A percentile compares a stretch with the other conserved stretches of the same genome.
These are phyloP conservation scores for Balaenoptera acutorostrata DNA, from an alignment of 2,113 vertebrate species.

Conservation along the genomic window DNA sequence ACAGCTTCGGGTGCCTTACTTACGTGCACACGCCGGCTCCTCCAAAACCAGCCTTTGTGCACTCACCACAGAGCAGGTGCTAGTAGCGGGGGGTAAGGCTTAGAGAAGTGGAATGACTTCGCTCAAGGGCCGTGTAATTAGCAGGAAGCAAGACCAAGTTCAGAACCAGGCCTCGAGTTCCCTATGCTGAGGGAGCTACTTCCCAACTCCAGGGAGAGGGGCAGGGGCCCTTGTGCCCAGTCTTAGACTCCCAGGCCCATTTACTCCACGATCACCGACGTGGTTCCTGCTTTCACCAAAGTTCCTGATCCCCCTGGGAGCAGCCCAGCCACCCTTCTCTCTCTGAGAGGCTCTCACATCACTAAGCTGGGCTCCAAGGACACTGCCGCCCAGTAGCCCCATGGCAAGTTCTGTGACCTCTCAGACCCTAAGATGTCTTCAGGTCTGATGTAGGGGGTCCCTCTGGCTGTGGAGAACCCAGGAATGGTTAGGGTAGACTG, in stretches of 20 bases:
- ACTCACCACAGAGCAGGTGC: not conserved
- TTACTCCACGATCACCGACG: not conserved
- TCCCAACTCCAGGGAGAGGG: not conserved
- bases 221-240: not conserved
- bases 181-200: not conserved
- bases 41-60: not conserved
- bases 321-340: not conserved
- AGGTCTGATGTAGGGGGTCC: not conserved
- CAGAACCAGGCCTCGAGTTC: not conserved
- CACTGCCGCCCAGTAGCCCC: not conserved
- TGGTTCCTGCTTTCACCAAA: not conserved
- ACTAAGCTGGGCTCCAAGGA: not conserved
- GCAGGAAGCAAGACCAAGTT: not conserved
- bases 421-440: not conserved
- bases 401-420: not conserved
- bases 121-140: not conserved
- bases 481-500: not conserved
- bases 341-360: not conserved
- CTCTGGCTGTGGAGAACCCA: not conserved
- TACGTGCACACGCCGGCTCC: not conserved
- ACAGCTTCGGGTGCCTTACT: not conserved
- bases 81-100: not conserved
- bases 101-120: not conserved
- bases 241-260: not conserved
- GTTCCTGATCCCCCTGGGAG: not conserved